Evolutionary conservation across 30 jellyfish, hydroid and myxozoan genomes (phyloP).

Genomic region (Sanderia malayensis): DNA sequence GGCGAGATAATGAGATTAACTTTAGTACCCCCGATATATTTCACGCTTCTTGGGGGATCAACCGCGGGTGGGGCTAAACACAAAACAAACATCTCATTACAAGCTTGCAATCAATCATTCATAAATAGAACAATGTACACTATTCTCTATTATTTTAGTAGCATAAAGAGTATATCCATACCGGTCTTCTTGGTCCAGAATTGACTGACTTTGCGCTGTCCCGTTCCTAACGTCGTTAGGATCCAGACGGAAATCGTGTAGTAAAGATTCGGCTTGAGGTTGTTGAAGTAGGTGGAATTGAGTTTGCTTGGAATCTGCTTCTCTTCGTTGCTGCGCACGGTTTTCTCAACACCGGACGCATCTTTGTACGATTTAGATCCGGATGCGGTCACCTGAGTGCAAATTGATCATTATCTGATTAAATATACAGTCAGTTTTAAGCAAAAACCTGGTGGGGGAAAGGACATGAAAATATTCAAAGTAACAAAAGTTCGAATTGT

Average conservation of each 20-base stretch:
- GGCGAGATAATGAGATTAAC: conserved; percentile 46
- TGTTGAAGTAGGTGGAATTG: conserved; percentile 26
- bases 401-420: too few relatives aligned
- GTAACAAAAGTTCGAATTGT: too few relatives aligned
- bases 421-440: too few relatives aligned
- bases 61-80: conserved; percentile 68
- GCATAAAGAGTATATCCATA: too few relatives aligned
- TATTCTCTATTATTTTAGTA: too few relatives aligned
- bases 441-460: too few relatives aligned
- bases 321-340: conserved; percentile 31
- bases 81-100: background rate
- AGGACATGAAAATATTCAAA: too few relatives aligned
- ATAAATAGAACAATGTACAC: too few relatives aligned
- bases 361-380: conserved; percentile 54
- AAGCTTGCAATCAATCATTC: too few relatives aligned
- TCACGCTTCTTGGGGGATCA: conserved; percentile 47
- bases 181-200: conserved; percentile 34
- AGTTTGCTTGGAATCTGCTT: conserved; percentile 3
- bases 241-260: conserved; percentile 42
- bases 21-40: conserved; percentile 4
- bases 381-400: conserved; percentile 13
- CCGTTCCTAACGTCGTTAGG: conserved; percentile 43
- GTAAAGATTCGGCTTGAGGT: conserved; percentile 39
- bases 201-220: conserved; percentile 21
- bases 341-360: background rate